phyloP scores from a whole-genome alignment of 2,888 invertebrate species.

The Plebejus argus region DNA sequence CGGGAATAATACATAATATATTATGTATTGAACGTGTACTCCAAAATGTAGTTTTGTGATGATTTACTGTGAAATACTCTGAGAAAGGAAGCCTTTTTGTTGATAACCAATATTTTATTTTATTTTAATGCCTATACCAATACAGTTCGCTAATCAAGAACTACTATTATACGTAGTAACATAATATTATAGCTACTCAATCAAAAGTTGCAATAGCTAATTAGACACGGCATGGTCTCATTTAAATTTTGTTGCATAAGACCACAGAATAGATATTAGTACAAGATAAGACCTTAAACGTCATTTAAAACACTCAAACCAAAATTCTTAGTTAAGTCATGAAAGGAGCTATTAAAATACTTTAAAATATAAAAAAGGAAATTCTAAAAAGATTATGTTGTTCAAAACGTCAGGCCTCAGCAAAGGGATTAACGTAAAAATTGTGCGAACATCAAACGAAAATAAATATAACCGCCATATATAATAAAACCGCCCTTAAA shows the following conservation, averaged over 20 bases:
- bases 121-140: not conserved
- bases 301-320: not conserved
- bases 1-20: not conserved
- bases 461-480: too few species aligned
- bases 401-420: slow-evolving; percentile 18
- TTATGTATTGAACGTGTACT: not conserved
- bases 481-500: not conserved
- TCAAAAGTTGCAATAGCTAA: not conserved
- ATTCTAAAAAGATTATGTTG: slow-evolving; percentile 8
- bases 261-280: too few species aligned
- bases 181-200: too few species aligned
- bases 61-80: not conserved
- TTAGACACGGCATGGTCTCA: not conserved
- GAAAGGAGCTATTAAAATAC: slow-evolving; percentile 16
- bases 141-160: not conserved
- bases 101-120: not conserved
- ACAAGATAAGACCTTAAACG: not conserved
- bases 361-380: slow-evolving; percentile 22
- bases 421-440: slow-evolving; percentile 10
- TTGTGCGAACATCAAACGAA: slow-evolving; percentile 27
- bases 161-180: not conserved
- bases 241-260: too few species aligned
- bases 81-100: not conserved
- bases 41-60: not conserved
- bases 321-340: slow-evolving; percentile 10